Conservation (phyloP, 2,113 vertebrate species). For the Cynopterus brachyotis region DNA sequence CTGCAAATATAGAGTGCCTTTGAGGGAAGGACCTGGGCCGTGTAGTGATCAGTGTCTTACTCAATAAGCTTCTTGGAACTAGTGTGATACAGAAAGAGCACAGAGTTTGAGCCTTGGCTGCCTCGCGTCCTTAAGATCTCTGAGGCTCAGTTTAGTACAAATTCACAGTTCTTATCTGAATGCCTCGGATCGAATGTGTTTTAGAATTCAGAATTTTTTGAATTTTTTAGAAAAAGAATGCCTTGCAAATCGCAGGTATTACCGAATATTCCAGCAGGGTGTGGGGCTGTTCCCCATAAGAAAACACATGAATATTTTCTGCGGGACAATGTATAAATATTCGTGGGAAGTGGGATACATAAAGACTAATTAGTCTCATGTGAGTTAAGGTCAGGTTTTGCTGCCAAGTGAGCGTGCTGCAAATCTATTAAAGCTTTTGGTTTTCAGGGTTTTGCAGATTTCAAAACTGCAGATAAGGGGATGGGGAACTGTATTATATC, state of each 20-base stretch:
- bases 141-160: neutral
- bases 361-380: neutral
- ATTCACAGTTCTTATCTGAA: neutral
- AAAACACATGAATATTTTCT: neutral
- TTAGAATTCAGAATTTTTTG: neutral
- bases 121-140: neutral
- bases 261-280: neutral
- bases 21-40: neutral
- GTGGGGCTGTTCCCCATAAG: neutral
- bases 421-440: neutral
- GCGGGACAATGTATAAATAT: neutral
- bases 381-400: conserved; percentile 35
- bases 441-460: neutral
- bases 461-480: neutral
- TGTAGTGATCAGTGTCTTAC: rapidly evolving
- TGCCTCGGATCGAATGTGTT: neutral
- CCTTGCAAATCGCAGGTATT: neutral
- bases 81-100: too few relatives aligned
- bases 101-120: neutral
- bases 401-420: neutral
- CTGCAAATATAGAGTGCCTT: neutral
- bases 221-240: neutral
- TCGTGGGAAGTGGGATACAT: neutral
- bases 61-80: neutral
- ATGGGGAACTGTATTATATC: neutral